These are phyloP conservation scores for Ascidia mentula DNA, from an alignment of 23 tunicate species.

Conservation along the genomic window DNA sequence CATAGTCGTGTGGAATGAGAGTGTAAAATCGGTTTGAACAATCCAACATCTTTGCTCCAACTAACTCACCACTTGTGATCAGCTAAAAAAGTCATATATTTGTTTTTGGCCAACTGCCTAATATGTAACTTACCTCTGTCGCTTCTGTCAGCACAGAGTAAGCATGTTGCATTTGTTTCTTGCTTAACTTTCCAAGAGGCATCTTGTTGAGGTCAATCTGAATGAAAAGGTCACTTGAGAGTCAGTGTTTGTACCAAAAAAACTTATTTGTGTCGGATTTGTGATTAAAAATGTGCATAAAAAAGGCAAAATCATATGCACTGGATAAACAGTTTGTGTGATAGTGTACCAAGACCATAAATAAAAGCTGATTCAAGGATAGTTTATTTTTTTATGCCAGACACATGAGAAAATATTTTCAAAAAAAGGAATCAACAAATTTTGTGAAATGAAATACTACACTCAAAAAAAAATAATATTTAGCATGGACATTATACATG, in stretches of 20 bases:
- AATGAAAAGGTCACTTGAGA: not conserved
- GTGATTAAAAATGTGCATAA: too few species aligned
- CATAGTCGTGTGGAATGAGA: slow-evolving; percentile 90
- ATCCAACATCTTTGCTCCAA: slow-evolving; percentile 56
- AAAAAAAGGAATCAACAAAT: too few species aligned
- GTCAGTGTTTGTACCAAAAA: not conserved
- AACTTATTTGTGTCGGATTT: too few species aligned
- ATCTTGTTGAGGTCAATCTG: slow-evolving; percentile 95
- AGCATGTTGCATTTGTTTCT: slow-evolving; percentile 79
- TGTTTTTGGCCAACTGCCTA: not conserved
- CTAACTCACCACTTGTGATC: slow-evolving; percentile 29
- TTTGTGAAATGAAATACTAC: too few species aligned
- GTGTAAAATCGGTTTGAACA: slow-evolving; percentile 88
- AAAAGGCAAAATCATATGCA: not conserved
- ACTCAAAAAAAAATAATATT: too few species aligned
- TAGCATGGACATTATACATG: too few species aligned
- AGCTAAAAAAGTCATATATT: slow-evolving; percentile 17
- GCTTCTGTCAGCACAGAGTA: slow-evolving; percentile 76
- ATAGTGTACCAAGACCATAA: not conserved
- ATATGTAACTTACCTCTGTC: slow-evolving; percentile 36
- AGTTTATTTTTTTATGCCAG: too few species aligned
- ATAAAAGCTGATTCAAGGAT: too few species aligned
- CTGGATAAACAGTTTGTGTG: not conserved
- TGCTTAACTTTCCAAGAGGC: slow-evolving; percentile 97
- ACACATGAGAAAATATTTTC: too few species aligned